Conservation (phyloP, 1,140 invertebrate genomes). For the Zaprionus camerounensis region DNA sequence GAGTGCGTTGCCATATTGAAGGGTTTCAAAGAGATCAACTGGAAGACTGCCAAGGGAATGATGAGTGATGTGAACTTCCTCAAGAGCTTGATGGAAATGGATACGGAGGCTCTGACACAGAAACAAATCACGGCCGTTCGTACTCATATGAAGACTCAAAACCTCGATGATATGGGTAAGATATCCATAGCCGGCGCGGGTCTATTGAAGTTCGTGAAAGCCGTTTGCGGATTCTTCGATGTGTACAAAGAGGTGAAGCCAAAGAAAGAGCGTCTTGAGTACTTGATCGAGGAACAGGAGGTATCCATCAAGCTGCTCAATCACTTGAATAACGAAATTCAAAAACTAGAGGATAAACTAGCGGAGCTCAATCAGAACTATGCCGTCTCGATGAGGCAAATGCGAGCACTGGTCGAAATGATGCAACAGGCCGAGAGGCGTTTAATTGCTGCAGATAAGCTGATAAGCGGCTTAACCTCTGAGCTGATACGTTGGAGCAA, state of each 20-base stretch:
- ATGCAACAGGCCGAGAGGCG: constrained; percentile 92
- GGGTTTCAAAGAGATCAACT: constrained; percentile 92
- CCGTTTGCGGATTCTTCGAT: constrained; percentile 93
- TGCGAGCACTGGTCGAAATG: constrained; percentile 92
- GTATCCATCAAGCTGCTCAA: constrained; percentile 88
- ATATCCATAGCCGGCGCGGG: constrained; percentile 93
- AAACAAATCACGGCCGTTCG: constrained; percentile 90
- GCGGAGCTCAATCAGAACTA: constrained; percentile 90
- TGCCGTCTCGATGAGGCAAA: constrained; percentile 89
- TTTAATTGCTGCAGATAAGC: constrained; percentile 91
- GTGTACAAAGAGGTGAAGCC: constrained; percentile 94
- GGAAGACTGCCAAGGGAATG: constrained; percentile 95
- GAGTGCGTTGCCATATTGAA: constrained; percentile 94
- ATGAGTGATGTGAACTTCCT: constrained; percentile 95
- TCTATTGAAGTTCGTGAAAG: constrained; percentile 93
- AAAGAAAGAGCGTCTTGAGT: constrained; percentile 92
- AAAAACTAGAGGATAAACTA: constrained; percentile 89
- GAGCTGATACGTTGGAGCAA: constrained; percentile 89
- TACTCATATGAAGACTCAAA: constrained; percentile 88
- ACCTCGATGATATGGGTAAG: constrained; percentile 90
- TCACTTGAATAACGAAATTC: constrained; percentile 91
- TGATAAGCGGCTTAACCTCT: constrained; percentile 92
- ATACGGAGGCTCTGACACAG: constrained; percentile 91
- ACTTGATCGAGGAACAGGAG: constrained; percentile 88
- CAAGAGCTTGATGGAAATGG: constrained; percentile 91